phyloP scores from a whole-genome alignment of 2,797 vertebrate species.

The Artibeus lituratus region DNA sequence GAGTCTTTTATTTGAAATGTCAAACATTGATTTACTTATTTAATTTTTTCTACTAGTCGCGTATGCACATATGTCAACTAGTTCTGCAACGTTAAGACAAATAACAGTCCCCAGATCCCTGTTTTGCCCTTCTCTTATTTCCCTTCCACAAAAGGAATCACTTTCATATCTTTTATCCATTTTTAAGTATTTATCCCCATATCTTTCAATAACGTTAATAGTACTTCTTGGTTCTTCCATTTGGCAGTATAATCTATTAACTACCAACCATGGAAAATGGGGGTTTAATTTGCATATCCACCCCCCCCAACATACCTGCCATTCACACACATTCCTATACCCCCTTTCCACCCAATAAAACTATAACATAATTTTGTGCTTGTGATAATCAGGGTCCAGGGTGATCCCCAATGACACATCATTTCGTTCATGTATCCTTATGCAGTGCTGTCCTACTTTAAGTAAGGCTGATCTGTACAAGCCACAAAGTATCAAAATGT shows the following conservation, averaged over 20 bases:
- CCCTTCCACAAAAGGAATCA: neutral
- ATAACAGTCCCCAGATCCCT: neutral
- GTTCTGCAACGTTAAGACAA: neutral
- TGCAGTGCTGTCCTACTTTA: neutral
- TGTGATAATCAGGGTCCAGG: neutral
- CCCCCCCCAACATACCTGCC: neutral
- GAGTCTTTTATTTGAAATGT: neutral
- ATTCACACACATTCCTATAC: neutral
- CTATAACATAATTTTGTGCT: neutral
- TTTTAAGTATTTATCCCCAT: neutral
- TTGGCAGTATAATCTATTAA: neutral
- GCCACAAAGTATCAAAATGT: neutral
- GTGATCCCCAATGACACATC: neutral
- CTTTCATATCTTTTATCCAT: neutral
- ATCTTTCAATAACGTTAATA: neutral
- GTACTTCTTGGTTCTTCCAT: neutral
- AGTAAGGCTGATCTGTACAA: neutral
- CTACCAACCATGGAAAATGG: neutral
- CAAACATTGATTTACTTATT: neutral
- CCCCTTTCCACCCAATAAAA: neutral
- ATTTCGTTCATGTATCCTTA: neutral
- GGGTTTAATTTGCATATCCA: neutral
- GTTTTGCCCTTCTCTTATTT: neutral
- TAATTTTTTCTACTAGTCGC: neutral
- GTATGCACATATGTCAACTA: neutral